These are phyloP conservation scores for Nilaparvata lugens DNA, from an alignment of 1,140 invertebrate species.

Conservation along the genomic window DNA sequence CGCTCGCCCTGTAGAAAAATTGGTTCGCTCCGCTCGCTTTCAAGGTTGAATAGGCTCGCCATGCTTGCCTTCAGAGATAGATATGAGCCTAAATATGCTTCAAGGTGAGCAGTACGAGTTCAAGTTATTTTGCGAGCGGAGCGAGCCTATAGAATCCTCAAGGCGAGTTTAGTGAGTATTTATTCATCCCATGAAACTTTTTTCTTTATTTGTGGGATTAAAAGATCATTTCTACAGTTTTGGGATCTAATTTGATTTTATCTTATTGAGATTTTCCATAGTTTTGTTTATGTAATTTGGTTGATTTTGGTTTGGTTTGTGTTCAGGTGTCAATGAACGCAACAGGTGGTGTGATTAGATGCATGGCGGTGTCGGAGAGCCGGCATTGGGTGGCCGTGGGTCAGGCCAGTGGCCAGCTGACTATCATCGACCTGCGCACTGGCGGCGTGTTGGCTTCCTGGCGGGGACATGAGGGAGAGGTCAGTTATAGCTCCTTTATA, in stretches of 20 bases:
- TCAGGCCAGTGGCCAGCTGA: slow-evolving; percentile 77
- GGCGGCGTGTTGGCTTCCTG: slow-evolving; percentile 73
- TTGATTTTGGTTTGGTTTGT: neutral
- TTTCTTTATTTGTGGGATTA: neutral
- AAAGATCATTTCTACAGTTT: neutral
- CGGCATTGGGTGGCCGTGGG: slow-evolving; percentile 74
- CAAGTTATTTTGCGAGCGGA: no score
- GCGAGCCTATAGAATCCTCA: no score
- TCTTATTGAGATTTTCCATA: no score
- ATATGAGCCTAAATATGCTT: no score
- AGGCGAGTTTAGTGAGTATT: no score
- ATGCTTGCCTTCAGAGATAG: no score
- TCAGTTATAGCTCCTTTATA: no score
- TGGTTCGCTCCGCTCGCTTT: no score
- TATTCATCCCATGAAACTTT: neutral
- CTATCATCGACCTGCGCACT: slow-evolving; percentile 75
- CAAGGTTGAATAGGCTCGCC: no score
- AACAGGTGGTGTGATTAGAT: slow-evolving; percentile 59
- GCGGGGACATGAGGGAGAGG: slow-evolving; percentile 88
- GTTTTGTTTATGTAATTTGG: neutral
- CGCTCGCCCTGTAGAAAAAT: no score
- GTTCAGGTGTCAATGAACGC: slow-evolving; percentile 50
- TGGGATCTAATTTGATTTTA: neutral
- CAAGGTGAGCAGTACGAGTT: no score
- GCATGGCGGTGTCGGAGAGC: slow-evolving; percentile 63